Conservation (phyloP, 1,140 invertebrate genomes). For the Bathynomus jamesi region DNA sequence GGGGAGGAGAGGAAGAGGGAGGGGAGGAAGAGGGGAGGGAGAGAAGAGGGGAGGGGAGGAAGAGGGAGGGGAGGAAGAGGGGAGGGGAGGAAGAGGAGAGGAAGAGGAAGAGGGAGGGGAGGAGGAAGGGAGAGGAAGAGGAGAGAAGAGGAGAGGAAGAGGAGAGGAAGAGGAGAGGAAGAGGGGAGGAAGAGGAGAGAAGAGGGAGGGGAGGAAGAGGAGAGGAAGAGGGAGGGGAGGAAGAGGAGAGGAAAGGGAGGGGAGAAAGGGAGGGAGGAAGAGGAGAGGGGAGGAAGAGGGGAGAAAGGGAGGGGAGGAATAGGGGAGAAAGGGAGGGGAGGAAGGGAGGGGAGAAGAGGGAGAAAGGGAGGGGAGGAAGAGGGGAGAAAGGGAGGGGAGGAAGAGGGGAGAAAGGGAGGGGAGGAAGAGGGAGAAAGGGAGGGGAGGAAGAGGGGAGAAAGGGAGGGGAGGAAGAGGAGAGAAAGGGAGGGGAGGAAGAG, state of each 20-base stretch:
- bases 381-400: not conserved
- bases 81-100: not conserved
- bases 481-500: not conserved
- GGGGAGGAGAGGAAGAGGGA: not conserved
- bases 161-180: not conserved
- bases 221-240: not conserved
- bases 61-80: not conserved
- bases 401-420: not conserved
- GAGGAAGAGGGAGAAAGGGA: not conserved
- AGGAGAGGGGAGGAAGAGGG: not conserved
- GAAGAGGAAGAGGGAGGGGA: not conserved
- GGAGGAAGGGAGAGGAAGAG: not conserved
- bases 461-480: not conserved
- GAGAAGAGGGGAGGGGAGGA: not conserved
- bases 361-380: not conserved
- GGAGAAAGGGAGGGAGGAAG: not conserved
- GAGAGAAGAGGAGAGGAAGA: not conserved
- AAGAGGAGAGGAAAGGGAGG: not conserved
- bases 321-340: not conserved
- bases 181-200: not conserved
- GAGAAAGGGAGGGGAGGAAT: not conserved
- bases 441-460: not conserved
- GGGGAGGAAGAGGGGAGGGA: not conserved
- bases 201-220: not conserved
- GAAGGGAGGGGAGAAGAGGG: not conserved